phyloP scores from a whole-genome alignment of 2,888 invertebrate species.

The Neocrepidodera transversa region DNA sequence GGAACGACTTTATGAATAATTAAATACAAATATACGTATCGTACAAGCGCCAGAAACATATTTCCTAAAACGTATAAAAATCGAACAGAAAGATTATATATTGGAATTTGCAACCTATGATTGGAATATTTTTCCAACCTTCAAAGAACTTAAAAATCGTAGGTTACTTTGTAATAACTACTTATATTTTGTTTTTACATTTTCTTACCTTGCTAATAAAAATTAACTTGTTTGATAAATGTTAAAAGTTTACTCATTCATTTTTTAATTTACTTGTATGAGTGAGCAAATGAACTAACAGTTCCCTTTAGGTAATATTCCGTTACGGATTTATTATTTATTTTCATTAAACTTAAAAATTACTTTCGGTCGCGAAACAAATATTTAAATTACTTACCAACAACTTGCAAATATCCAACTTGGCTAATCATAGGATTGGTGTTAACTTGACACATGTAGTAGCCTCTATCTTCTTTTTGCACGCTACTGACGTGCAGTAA shows the following conservation, averaged over 20 bases:
- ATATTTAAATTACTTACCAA: constrained; percentile 84
- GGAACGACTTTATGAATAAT: constrained; percentile 24
- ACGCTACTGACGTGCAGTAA: constrained; percentile 88
- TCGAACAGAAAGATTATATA: constrained; percentile 25
- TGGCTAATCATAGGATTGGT: constrained; percentile 95
- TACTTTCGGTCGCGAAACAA: no score
- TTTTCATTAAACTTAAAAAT: no score
- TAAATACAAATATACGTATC: constrained; percentile 27
- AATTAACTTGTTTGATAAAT: no score
- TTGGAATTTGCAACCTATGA: constrained; percentile 22
- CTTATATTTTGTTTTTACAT: no score
- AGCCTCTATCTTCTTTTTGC: constrained; percentile 89
- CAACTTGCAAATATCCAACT: constrained; percentile 91
- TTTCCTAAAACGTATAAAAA: constrained; percentile 19
- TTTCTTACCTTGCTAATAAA: no score
- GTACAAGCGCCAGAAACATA: constrained; percentile 21
- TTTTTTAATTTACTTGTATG: no score
- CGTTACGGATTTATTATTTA: no score
- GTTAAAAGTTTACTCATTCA: no score
- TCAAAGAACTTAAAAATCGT: no score
- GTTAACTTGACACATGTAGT: constrained; percentile 90
- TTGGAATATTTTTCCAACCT: constrained; percentile 22
- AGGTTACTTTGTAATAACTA: no score
- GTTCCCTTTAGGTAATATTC: no score
- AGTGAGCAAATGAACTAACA: no score